Evolutionary conservation across 2,888 invertebrate genomes (phyloP).

Genomic region (Apeira syringaria): DNA sequence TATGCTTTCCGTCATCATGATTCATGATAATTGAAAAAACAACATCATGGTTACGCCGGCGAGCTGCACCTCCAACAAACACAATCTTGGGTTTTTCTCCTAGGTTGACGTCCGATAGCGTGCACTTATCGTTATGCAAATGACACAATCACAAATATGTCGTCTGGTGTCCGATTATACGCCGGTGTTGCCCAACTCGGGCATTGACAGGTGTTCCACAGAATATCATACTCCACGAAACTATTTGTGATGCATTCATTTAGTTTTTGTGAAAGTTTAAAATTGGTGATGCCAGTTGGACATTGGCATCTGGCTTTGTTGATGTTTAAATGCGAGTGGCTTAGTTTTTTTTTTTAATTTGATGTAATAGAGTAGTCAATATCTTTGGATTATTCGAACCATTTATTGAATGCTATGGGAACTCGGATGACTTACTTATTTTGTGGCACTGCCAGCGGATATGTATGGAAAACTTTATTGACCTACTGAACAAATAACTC

Average conservation of each 20-base stretch:
- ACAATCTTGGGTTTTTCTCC: constrained; percentile 9
- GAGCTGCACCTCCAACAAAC: neutral
- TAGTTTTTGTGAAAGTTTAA: neutral
- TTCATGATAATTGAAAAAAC: neutral
- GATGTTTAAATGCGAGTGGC: neutral
- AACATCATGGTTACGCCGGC: neutral
- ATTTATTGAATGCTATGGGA: too few species aligned
- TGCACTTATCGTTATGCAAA: constrained; percentile 19
- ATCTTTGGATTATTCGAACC: too few species aligned
- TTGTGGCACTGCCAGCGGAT: too few species aligned
- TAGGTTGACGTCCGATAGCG: constrained; percentile 17
- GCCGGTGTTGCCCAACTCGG: constrained; percentile 3
- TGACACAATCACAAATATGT: constrained; percentile 9
- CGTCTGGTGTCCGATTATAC: constrained; percentile 8
- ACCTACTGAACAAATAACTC: too few species aligned
- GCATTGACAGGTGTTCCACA: neutral
- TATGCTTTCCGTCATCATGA: neutral
- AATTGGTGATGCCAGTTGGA: neutral
- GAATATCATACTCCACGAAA: neutral
- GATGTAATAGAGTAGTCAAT: too few species aligned
- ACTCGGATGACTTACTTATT: too few species aligned
- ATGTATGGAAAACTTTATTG: too few species aligned
- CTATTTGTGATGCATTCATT: neutral
- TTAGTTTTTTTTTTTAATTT: too few species aligned
- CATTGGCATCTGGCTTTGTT: neutral